phyloP scores from a whole-genome alignment of 2,113 vertebrate species.

The Toxostoma redivivum region DNA sequence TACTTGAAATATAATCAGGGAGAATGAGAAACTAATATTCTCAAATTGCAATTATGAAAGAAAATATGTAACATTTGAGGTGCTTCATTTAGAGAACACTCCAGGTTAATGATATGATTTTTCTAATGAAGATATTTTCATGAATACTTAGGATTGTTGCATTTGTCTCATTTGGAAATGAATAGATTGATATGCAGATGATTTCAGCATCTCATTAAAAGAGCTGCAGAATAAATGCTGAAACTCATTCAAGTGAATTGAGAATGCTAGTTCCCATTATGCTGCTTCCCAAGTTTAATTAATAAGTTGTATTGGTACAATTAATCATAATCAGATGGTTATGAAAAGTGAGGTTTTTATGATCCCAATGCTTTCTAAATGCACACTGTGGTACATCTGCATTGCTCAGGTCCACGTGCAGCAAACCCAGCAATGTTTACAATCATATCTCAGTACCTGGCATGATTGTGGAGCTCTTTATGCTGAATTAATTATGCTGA shows the following conservation, averaged over 20 bases:
- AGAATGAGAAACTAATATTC: constrained; percentile 26
- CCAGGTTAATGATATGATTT: constrained; percentile 54
- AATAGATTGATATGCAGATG: constrained; percentile 30
- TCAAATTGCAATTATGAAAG: constrained; percentile 30
- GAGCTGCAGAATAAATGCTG: constrained; percentile 39
- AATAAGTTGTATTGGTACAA: constrained; percentile 53
- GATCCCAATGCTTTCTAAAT: not conserved
- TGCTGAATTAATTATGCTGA: not conserved
- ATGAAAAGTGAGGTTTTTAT: not conserved
- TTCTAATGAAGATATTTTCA: constrained; percentile 63
- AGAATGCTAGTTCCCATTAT: constrained; percentile 32
- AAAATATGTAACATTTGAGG: not conserved
- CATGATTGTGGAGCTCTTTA: not conserved
- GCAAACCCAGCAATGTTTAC: not conserved
- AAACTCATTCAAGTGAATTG: constrained; percentile 37
- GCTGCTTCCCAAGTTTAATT: constrained; percentile 54
- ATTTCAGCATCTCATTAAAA: constrained; percentile 59
- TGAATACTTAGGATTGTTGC: constrained; percentile 43
- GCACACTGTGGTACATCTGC: not conserved
- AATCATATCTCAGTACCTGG: not conserved
- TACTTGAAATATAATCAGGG: constrained; percentile 26
- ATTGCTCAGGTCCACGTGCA: not conserved
- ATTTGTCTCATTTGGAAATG: constrained; percentile 44
- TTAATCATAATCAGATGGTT: constrained; percentile 46
- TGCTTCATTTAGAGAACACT: constrained; percentile 38